These are phyloP conservation scores for Drosophila tropicalis DNA, from an alignment of 1,140 invertebrate species.

Conservation along the genomic window DNA sequence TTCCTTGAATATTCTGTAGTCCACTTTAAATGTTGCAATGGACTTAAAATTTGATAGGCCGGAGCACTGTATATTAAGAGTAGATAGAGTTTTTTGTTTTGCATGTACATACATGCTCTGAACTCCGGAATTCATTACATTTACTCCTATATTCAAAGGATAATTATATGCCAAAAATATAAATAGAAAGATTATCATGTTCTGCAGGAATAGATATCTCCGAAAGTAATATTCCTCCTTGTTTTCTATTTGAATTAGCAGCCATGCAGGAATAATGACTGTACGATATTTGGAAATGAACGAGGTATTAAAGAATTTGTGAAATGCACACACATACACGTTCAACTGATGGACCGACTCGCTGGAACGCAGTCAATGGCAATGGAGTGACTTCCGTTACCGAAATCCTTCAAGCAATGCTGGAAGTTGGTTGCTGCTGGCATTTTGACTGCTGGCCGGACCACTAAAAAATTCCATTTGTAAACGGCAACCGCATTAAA, in stretches of 20 bases:
- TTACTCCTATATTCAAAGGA: too few relatives aligned
- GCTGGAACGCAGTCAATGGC: constrained; percentile 41
- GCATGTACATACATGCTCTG: too few relatives aligned
- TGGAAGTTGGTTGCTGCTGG: constrained; percentile 26
- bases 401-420: constrained; percentile 57
- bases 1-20: too few relatives aligned
- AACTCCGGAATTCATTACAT: too few relatives aligned
- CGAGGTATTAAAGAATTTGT: constrained; percentile 54
- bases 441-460: constrained; percentile 47
- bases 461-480: constrained; percentile 81
- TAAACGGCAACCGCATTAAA: constrained; percentile 78
- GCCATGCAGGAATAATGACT: constrained; percentile 36
- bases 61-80: too few relatives aligned
- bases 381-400: constrained; percentile 64
- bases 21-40: too few relatives aligned
- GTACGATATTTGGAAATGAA: constrained; percentile 29
- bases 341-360: constrained; percentile 30
- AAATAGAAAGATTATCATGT: too few relatives aligned
- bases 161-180: too few relatives aligned
- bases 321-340: constrained; percentile 67
- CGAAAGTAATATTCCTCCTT: not conserved
- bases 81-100: too few relatives aligned
- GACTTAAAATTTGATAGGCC: too few relatives aligned
- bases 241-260: not conserved
- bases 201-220: too few relatives aligned